These are phyloP conservation scores for Sinohyriopsis cumingii DNA, from an alignment of 2,888 invertebrate genomes.

Conservation along the genomic window DNA sequence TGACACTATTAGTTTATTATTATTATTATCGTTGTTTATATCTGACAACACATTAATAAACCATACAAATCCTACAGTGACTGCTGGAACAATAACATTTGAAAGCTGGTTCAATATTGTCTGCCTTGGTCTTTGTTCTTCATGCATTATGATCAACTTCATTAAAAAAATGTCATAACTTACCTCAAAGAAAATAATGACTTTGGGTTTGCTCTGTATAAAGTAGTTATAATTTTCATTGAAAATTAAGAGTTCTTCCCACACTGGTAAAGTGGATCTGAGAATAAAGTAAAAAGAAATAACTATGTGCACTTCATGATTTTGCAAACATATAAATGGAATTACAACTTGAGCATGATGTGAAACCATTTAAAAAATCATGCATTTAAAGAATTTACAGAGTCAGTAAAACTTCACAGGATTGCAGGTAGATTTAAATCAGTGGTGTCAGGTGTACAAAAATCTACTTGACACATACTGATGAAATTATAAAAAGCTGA, in stretches of 20 bases:
- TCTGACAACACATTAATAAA: too few relatives aligned
- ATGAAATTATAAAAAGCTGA: too few relatives aligned
- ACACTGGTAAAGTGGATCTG: constrained; percentile 74
- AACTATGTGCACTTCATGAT: too few relatives aligned
- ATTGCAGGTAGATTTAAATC: too few relatives aligned
- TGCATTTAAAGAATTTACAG: too few relatives aligned
- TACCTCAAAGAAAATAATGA: constrained; percentile 76
- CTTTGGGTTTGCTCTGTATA: constrained; percentile 68
- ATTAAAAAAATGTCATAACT: constrained; percentile 7
- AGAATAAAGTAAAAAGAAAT: constrained; percentile 17
- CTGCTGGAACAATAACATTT: not conserved
- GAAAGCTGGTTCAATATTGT: not conserved
- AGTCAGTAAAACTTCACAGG: too few relatives aligned
- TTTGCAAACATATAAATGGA: not conserved
- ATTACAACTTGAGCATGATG: not conserved
- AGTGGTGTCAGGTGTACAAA: too few relatives aligned
- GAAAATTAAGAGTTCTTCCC: constrained; percentile 81
- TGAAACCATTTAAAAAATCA: not conserved
- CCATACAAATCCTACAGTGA: too few relatives aligned
- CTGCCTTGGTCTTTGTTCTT: not conserved
- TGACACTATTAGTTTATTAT: too few relatives aligned
- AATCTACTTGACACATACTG: too few relatives aligned
- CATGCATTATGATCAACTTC: not conserved
- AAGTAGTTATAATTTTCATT: constrained; percentile 76
- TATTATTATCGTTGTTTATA: too few relatives aligned